Evolutionary conservation across 2,888 invertebrate genomes (phyloP), one percentile per base, ranked within the genome.

Genomic region (Acrobasis consociella): DNA sequence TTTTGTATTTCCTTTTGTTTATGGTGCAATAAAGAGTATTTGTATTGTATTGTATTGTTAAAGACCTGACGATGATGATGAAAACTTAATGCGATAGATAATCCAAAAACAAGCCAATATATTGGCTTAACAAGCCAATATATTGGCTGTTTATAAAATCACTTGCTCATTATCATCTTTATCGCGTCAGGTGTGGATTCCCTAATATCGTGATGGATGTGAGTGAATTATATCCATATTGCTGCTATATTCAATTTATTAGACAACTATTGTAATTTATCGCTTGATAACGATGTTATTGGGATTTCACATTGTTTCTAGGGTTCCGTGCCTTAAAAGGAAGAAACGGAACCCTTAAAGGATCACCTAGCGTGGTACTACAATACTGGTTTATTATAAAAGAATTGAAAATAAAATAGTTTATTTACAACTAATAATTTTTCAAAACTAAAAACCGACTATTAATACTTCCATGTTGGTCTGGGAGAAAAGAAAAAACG

Each of bases 201-300:
- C 64, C 63, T 53, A 49, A 31, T 49, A 49, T 56, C 39, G 59
- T 68, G 68, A 68, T 66, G 39, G 67, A 68, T 68, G 58, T 42
- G 13, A 11, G 11, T 13, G 42, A 42, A 42, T 42, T 42, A 42
- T 42, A 13, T 42, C 42, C 39, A 22, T 58, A 62, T 51, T 63
- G 17, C 50, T 39, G 38, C 52, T 62, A 65, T 67, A 67, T 67
- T 63, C 37, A 64, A 67, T 67, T 67, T 63, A 67, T 67, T 67
- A 56, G 11, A n/a, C 15, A 10, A 16, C 55, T 13, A 9, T 3
- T 17, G 42, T 56, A 56, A 56, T 56, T 56, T 42, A 56, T 56
- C 56, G 42, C 42, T 10, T 42, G 10, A 42, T 42, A 42, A 42
- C 11, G 11, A 11, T 42, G 13, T 42, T 42, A 11, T 42, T 42